Conservation (phyloP, 2,888 invertebrate genomes). For the Brenthis ino region DNA sequence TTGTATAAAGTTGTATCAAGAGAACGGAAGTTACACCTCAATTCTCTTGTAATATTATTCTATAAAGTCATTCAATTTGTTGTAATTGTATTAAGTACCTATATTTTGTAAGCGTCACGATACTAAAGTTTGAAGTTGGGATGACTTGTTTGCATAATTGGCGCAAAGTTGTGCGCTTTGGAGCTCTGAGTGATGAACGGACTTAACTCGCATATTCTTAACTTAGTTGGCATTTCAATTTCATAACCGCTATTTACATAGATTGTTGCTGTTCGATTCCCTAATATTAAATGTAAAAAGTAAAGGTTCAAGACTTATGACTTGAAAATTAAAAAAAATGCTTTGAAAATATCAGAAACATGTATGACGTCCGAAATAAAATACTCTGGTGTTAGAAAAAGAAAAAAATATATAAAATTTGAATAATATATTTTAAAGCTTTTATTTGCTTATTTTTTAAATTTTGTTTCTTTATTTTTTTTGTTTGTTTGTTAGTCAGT, state of each 20-base stretch:
- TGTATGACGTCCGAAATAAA: too few relatives aligned
- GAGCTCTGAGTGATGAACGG: constrained; percentile 28
- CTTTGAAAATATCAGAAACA: too few relatives aligned
- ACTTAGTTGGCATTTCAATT: constrained; percentile 27
- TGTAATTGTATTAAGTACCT: constrained; percentile 53
- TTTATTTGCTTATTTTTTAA: too few relatives aligned
- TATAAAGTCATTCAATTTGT: constrained; percentile 51
- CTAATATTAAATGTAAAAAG: neutral
- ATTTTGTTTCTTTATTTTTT: too few relatives aligned
- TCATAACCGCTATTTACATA: constrained; percentile 26
- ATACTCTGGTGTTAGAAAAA: too few relatives aligned
- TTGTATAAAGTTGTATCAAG: constrained; percentile 38
- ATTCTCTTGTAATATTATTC: constrained; percentile 46
- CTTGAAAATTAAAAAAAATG: too few relatives aligned
- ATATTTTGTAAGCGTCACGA: constrained; percentile 55
- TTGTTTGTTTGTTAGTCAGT: too few relatives aligned
- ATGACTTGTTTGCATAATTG: constrained; percentile 69
- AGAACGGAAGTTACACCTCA: constrained; percentile 44
- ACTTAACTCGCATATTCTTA: constrained; percentile 31
- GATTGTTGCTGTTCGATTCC: constrained; percentile 12
- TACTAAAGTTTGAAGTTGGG: constrained; percentile 61
- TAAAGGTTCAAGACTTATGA: too few relatives aligned
- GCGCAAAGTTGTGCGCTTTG: constrained; percentile 45
- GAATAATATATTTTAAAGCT: too few relatives aligned
- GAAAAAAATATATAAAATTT: too few relatives aligned